Conservation (phyloP, 2,888 invertebrate genomes). For the Arenicola marina region DNA sequence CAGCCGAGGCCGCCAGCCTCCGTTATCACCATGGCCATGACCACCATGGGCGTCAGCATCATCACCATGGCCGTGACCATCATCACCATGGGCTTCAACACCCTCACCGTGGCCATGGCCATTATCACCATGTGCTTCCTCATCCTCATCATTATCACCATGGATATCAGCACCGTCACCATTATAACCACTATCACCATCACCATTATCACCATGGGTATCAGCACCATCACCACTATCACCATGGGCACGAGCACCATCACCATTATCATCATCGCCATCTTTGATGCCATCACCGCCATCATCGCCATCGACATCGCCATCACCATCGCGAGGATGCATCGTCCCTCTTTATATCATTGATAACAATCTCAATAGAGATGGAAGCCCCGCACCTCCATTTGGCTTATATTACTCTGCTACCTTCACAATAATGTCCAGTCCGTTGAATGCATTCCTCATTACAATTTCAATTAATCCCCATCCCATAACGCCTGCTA, state of each 20-base stretch:
- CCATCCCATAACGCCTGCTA: too few species aligned
- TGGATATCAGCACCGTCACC: background rate
- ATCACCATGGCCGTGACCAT: too few species aligned
- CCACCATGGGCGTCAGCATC: too few species aligned
- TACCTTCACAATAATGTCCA: too few species aligned
- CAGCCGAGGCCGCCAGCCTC: too few species aligned
- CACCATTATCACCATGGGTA: slow-evolving; percentile 12
- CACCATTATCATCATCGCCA: slow-evolving; percentile 16
- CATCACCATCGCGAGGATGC: background rate
- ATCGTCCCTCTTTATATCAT: background rate
- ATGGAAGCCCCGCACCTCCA: too few species aligned
- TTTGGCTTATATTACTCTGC: too few species aligned
- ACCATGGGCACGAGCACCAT: slow-evolving; percentile 13
- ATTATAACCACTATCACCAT: slow-evolving; percentile 2
- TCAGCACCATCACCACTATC: slow-evolving; percentile 14
- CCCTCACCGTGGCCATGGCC: background rate
- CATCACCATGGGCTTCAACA: too few species aligned
- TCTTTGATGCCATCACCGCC: slow-evolving; percentile 10
- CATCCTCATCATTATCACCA: background rate
- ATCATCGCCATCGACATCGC: slow-evolving; percentile 5
- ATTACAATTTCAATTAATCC: too few species aligned
- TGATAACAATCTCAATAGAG: too few species aligned
- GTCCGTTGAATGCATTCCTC: too few species aligned
- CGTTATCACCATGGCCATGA: too few species aligned
- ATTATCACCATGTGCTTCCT: background rate